A percentile compares a stretch with the other conserved stretches of the same genome.
These are phyloP conservation scores for Agonopterix heracliana DNA, from an alignment of 2,888 invertebrate species.

Conservation along the genomic window DNA sequence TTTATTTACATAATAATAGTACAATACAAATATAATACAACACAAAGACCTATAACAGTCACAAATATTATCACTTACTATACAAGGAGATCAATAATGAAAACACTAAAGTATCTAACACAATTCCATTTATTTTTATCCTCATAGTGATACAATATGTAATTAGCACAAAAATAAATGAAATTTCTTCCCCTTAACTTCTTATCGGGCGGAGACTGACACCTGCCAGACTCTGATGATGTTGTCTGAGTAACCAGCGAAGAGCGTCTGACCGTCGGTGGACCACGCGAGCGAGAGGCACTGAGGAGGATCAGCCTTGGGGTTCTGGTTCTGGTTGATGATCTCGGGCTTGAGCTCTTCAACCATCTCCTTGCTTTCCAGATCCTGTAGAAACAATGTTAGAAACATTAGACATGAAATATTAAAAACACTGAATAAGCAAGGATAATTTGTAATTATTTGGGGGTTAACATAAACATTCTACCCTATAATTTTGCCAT, in stretches of 20 bases:
- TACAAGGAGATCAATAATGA: conserved; percentile 56
- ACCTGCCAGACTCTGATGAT: conserved; percentile 99
- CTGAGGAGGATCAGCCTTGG: conserved; percentile 94
- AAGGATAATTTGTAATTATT: background rate
- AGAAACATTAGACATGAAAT: background rate
- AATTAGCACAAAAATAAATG: conserved; percentile 69
- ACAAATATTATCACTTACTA: conserved; percentile 1
- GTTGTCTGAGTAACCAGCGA: conserved; percentile 99
- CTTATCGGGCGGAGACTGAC: conserved; percentile 86
- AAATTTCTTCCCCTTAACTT: conserved; percentile 40
- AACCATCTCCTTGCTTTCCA: conserved; percentile 99
- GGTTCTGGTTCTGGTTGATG: conserved; percentile 81
- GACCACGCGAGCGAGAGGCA: conserved; percentile 99
- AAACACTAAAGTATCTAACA: conserved; percentile 44
- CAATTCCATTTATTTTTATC: conserved; percentile 74
- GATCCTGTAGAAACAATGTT: conserved; percentile 81
- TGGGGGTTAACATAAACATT: background rate
- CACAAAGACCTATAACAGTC: conserved; percentile 18
- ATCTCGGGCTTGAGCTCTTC: conserved; percentile 99
- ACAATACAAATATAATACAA: conserved; percentile 25
- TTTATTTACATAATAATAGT: conserved; percentile 55
- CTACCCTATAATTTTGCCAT: too few relatives aligned
- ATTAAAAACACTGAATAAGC: background rate
- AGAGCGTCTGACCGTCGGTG: conserved; percentile 98
- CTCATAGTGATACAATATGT: conserved; percentile 24